A percentile compares a stretch with the other conserved stretches of the same genome.
Evolutionary conservation across 2,888 invertebrate genomes (phyloP).

Genomic region (Drosophila peninsularis): DNA sequence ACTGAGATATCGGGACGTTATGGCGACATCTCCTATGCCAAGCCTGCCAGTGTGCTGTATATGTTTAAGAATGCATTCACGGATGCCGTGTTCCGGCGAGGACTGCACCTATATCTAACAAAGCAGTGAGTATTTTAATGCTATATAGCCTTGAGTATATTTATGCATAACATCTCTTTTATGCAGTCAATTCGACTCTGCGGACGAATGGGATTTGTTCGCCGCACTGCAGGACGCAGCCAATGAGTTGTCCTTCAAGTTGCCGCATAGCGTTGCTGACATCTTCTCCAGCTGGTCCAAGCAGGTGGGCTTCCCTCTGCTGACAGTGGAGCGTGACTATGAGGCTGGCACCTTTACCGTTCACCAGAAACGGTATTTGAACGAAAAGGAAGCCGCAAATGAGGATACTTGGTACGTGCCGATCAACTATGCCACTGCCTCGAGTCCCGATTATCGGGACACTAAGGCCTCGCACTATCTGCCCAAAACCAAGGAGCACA

Average conservation of each 20-base stretch:
- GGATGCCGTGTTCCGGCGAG: slow-evolving; percentile 60
- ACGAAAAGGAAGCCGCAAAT: slow-evolving; percentile 37
- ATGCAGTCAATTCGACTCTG: slow-evolving; percentile 68
- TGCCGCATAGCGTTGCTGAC: slow-evolving; percentile 86
- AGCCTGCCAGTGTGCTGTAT: slow-evolving; percentile 84
- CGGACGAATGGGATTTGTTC: slow-evolving; percentile 79
- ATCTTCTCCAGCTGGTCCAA: slow-evolving; percentile 88
- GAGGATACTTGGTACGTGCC: slow-evolving; percentile 80
- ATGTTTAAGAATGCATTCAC: slow-evolving; percentile 75
- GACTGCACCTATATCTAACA: slow-evolving; percentile 62
- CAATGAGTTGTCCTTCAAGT: slow-evolving; percentile 48
- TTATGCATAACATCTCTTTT: background rate
- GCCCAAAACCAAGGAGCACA: slow-evolving; percentile 40
- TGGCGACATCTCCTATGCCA: slow-evolving; percentile 93
- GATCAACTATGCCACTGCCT: slow-evolving; percentile 77
- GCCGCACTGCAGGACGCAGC: slow-evolving; percentile 69
- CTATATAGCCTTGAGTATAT: too few relatives aligned
- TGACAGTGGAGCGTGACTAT: slow-evolving; percentile 86
- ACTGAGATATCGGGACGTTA: slow-evolving; percentile 93
- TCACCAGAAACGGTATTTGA: slow-evolving; percentile 84
- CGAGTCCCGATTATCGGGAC: slow-evolving; percentile 75
- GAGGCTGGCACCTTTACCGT: slow-evolving; percentile 85
- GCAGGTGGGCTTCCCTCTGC: slow-evolving; percentile 87
- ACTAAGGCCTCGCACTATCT: slow-evolving; percentile 77
- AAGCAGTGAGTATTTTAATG: slow-evolving; percentile 56